phyloP scores from a whole-genome alignment of 1,140 invertebrate species.

The Pseudomyrmex cubaensis region DNA sequence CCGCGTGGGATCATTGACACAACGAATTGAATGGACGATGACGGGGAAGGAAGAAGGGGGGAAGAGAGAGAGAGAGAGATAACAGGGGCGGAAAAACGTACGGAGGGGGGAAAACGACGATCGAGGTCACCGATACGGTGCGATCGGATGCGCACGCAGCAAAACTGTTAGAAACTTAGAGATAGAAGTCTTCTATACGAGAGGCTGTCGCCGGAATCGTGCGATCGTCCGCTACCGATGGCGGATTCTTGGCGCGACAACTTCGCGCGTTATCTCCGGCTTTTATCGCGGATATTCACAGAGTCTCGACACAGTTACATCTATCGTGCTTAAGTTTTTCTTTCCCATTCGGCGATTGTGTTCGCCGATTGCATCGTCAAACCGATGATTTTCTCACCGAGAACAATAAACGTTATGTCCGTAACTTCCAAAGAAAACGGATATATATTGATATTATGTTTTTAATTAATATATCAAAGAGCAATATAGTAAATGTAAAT shows the following conservation, averaged over 20 bases:
- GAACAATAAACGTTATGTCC: background rate
- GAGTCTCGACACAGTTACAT: constrained; percentile 19
- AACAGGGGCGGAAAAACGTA: constrained; percentile 30
- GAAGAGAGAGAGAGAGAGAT: constrained; percentile 28
- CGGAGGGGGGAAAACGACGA: constrained; percentile 32
- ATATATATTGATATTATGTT: background rate
- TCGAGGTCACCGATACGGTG: constrained; percentile 70
- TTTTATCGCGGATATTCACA: background rate
- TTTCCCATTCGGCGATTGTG: background rate
- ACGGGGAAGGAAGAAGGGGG: constrained; percentile 14
- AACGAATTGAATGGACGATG: constrained; percentile 67
- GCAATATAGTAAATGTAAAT: too few species aligned
- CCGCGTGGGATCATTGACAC: constrained; percentile 71
- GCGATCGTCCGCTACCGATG: background rate
- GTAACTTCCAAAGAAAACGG: background rate
- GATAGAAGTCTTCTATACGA: constrained; percentile 26
- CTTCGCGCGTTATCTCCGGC: background rate
- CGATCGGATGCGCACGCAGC: constrained; percentile 63
- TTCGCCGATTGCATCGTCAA: background rate
- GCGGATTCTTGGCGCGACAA: background rate
- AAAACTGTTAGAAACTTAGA: constrained; percentile 55
- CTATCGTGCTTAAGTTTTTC: background rate
- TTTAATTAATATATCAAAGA: background rate
- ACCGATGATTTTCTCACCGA: background rate
- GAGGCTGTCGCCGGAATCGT: constrained; percentile 1